Conservation (phyloP, 1,140 invertebrate species). For the Leucophenga varia region DNA sequence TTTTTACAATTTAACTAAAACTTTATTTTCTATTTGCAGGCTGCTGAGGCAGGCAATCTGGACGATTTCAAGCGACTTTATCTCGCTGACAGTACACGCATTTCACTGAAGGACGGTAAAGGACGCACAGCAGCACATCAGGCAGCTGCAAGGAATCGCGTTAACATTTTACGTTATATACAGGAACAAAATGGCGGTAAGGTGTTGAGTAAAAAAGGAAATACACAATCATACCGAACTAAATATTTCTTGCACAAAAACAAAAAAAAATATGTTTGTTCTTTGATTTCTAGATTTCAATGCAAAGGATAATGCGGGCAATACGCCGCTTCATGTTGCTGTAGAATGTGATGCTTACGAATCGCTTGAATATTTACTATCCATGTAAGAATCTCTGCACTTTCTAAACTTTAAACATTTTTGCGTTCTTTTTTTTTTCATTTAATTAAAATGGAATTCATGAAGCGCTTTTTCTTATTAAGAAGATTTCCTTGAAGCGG, state of each 20-base stretch:
- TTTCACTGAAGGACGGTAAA: conserved; percentile 68
- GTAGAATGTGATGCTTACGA: conserved; percentile 72
- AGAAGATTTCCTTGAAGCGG: too few species aligned
- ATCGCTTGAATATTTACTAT: conserved; percentile 71
- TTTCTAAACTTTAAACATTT: too few species aligned
- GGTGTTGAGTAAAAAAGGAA: conserved; percentile 18
- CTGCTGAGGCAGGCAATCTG: conserved; percentile 77
- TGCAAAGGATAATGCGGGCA: conserved; percentile 70
- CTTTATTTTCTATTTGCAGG: conserved; percentile 67
- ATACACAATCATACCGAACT: background rate
- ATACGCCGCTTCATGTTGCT: conserved; percentile 81
- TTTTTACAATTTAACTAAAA: too few species aligned
- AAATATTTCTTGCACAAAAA: background rate
- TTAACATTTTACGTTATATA: conserved; percentile 75
- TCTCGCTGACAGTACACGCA: conserved; percentile 66
- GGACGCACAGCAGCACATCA: conserved; percentile 76
- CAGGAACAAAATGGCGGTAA: conserved; percentile 70
- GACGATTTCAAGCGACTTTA: conserved; percentile 75
- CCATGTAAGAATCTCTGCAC: conserved; percentile 72
- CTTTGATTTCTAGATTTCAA: conserved; percentile 68
- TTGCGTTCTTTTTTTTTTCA: too few species aligned
- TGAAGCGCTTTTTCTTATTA: too few species aligned
- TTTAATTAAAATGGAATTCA: too few species aligned
- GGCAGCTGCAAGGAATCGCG: conserved; percentile 73
- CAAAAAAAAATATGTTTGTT: conserved; percentile 4